Evolutionary conservation across 92 coral and sea anemone species (phyloP), one percentile per base, ranked within the genome.

Genomic region (Paragorgia papillata): DNA sequence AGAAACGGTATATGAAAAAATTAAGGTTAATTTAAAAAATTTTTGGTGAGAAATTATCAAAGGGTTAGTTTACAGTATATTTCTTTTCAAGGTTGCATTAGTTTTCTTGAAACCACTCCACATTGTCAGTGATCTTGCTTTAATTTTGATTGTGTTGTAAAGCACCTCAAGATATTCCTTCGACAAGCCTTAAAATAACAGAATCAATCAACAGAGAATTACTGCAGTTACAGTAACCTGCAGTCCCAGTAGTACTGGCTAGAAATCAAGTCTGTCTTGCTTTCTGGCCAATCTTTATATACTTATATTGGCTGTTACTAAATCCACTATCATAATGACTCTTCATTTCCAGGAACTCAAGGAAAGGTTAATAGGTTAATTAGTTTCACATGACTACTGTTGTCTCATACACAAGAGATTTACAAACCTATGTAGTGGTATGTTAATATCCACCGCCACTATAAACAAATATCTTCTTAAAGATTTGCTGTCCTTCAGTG

Each of bases 401-500:
- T 29, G 10, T 12, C n/a, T n/a, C n/a, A n/a, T n/a, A n/a, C 37
- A 62, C 2, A 21, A 66, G 2, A 35, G n/a, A 19, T 1, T n/a
- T 22, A 46, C 58, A 69, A 49, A 69, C 75, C 75, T 69, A 59
- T 69, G 40, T 44, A 69, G 31, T 69, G 60, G 51, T 69, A 69
- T 24, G 75, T 69, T 20, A 69, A 29, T 40, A 2, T 69, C 75
- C 22, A 69, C 75, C 12, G 75, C 75, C 1, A 22, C 33, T 59
- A 69, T 69, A 49, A 69, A 69, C 59, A 69, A 43, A 25, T 22
- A 46, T 69, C 40, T 69, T 46, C 75, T 0, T 18, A 69, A 14
- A 9, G 1, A 13, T 13, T 69, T 17, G 35, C 75, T 69, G 60
- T 69, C 35, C 46, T 69, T 69, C 13, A 69, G 41, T 14, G 46